Base-by-base conservation (phyloP, 2,113 vertebrate genomes). In the Datnioides undecimradiatus region DNA sequence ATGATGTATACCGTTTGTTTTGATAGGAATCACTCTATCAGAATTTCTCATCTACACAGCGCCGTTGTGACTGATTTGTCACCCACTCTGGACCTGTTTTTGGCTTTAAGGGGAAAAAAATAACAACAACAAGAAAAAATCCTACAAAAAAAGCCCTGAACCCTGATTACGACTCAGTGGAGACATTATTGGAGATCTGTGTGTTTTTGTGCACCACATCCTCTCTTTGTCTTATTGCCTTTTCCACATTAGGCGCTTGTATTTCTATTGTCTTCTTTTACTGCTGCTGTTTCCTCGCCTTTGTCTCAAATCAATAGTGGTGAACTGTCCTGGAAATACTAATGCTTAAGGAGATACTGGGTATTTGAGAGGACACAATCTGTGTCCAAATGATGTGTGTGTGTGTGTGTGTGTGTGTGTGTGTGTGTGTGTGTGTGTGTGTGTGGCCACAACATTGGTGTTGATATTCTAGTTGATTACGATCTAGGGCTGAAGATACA, bases 281-380 rank as follows among this genome's bases (percentile, higher is more conserved):
- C 69, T 73, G 66, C 25, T 46, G 19, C 55, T 36, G 48, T 80
- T 87, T 85, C 62, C 31, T 64, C 16, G 29, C 33, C 46, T 78
- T 80, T 66, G 40, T 76, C 79, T 73, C 64, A 60, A 91, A 91
- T 79, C 74, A 76, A 83, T 87, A 84, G 6, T n/a, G 52, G 54
- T 34, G 54, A 79, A 74, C 70, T 66, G 63, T 75, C 57, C 79
- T 79, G 79, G 77, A 88, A 90, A 86, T 77, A 51, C 62, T 76
- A 82, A 79, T 80, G 80, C 72, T 76, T 25, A 38, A 77, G 59
- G 17, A 80, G 70, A 87, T 57, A 46, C 31, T 38, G 40, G 57
- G 79, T 70, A 80, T 73, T 71, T 63, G 62, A 82, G 73, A 63
- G 27, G 57, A 54, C 68, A 54, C 21, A 76, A 70, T 73, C 38